These are phyloP conservation scores for Xenus cinereus DNA, from an alignment of 2,113 vertebrate species.

Conservation along the genomic window DNA sequence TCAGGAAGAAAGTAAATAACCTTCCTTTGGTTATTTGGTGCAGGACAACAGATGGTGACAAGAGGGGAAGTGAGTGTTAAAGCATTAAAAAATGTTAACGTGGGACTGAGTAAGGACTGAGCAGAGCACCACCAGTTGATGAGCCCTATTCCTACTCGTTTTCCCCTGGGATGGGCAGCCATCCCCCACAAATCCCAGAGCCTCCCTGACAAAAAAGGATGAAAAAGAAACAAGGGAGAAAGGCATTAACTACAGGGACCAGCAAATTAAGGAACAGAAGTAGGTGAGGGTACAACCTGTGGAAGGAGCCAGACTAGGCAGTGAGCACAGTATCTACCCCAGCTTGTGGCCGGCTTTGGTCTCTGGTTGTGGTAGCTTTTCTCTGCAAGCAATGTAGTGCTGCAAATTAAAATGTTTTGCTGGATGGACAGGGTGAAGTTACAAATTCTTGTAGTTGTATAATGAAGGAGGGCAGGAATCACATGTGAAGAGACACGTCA, in stretches of 20 bases:
- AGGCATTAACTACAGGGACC: background rate
- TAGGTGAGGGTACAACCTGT: background rate
- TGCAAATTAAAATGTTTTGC: background rate
- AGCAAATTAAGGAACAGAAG: background rate
- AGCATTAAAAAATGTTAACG: background rate
- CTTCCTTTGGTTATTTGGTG: background rate
- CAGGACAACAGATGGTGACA: background rate
- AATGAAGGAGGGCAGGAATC: background rate
- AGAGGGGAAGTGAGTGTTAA: background rate
- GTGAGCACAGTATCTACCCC: no score
- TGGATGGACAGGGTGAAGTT: background rate
- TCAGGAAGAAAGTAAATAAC: background rate
- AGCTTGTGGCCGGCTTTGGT: background rate
- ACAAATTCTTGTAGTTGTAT: background rate
- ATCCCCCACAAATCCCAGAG: background rate
- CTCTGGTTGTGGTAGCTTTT: background rate
- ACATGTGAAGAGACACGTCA: background rate
- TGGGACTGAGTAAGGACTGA: background rate
- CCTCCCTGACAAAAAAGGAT: background rate
- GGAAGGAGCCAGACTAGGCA: background rate
- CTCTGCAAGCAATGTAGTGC: background rate
- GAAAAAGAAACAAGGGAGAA: background rate
- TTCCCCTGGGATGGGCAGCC: background rate
- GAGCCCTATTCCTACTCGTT: background rate
- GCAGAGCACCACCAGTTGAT: background rate